A percentile compares a stretch with the other conserved stretches of the same genome.
Conservation (phyloP, 2,888 invertebrate genomes). For the Tromatobia lineatoria region DNA sequence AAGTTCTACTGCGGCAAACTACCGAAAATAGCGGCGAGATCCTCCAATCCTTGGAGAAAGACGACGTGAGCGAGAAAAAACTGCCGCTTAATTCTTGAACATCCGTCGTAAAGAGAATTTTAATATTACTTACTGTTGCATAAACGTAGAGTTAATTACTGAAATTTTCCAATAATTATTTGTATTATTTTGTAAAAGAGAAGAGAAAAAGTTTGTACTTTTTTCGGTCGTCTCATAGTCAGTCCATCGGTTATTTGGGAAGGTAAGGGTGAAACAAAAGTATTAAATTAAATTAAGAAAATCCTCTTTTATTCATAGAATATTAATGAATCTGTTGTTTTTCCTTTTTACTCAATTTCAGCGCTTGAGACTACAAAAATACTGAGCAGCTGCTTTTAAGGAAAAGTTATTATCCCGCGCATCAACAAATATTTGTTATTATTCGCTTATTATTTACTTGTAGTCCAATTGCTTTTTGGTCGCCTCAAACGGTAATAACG, state of each 20-base stretch:
- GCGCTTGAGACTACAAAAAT: neutral
- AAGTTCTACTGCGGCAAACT: slow-evolving; percentile 88
- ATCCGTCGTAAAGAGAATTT: too few species aligned
- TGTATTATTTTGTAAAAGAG: neutral
- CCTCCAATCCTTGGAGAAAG: slow-evolving; percentile 83
- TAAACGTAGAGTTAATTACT: too few species aligned
- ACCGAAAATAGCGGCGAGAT: slow-evolving; percentile 88
- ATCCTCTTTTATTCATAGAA: neutral
- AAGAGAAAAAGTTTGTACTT: too few species aligned
- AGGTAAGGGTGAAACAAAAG: neutral
- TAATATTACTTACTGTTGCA: too few species aligned
- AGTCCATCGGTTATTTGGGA: neutral
- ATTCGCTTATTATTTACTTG: neutral
- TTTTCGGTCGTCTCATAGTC: neutral
- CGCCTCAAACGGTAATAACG: neutral
- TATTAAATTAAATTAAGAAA: neutral
- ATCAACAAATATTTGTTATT: neutral
- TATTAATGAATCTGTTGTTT: neutral
- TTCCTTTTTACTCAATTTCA: neutral
- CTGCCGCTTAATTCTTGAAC: slow-evolving; percentile 82
- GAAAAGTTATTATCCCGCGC: neutral
- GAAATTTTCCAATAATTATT: too few species aligned
- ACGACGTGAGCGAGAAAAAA: slow-evolving; percentile 82
- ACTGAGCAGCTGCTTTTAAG: neutral
- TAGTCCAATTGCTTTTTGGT: neutral